Evolutionary conservation across 2,888 invertebrate genomes (phyloP), one percentile per base, ranked within the genome.

Genomic region (Polia nebulosa): DNA sequence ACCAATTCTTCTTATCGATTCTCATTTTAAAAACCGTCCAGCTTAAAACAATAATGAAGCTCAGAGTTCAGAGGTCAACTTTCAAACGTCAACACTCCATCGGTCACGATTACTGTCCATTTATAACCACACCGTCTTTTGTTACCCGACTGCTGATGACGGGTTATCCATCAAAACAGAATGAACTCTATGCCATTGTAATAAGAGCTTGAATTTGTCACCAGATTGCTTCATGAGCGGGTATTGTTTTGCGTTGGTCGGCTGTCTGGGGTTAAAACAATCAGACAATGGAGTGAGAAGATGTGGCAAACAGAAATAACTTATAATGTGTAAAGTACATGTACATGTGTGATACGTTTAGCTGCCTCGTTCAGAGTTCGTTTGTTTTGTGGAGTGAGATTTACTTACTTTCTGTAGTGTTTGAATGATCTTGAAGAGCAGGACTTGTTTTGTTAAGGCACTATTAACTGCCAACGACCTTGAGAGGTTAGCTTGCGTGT

Each of bases 51-150:
- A 59, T 51, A 59, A 47, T 60, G 9, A 63, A 71, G 51, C 69
- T 56, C n/a, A 59, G 44, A 44, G 41, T 59, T 71, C 44, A 45
- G 25, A 70, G 60, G 44, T 70, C 68, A 68, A 72, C 67, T 64
- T 64, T 86, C 78, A 79, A 82, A 45, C 79, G 56, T 59, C 52
- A 77, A 80, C 69, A 53, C 15, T 45, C 55, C 67, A 51, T 56
- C 67, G 75, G 77, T 74, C 82, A 82, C 77, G 74, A 78, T 77
- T 64, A 79, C 58, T 39, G 15, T 22, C 87, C 85, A 89, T 89
- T 88, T 81, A 88, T 88, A 85, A 87, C 78, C 71, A 67, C 83
- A 79, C 81, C 84, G 82, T 79, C 86, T 78, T 72, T 80, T 79
- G 76, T 78, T 74, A 52, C 53, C 69, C 62, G 72, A 79, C 76